Percentiles rank a stretch among this genome's conserved stretches.
These are phyloP conservation scores for Lordiphosa stackelbergi DNA, from an alignment of 1,140 invertebrate genomes.

Conservation along the genomic window DNA sequence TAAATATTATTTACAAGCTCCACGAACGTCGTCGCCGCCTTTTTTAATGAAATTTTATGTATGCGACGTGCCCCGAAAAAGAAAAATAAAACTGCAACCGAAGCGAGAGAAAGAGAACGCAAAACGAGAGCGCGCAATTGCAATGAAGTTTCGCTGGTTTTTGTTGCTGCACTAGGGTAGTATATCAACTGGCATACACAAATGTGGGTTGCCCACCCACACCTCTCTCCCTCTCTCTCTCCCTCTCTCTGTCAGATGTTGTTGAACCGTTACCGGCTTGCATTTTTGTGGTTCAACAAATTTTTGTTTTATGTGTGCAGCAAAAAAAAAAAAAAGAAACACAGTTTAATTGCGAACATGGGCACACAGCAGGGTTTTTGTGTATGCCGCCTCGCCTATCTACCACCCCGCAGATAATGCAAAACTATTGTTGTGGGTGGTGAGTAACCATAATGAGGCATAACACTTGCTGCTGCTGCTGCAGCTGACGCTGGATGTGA, in stretches of 20 bases:
- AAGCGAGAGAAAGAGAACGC: constrained; percentile 13
- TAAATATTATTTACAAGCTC: constrained; percentile 71
- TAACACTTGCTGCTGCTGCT: constrained; percentile 48
- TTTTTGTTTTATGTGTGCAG: background rate
- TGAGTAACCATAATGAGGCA: constrained; percentile 71
- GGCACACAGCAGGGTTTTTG: constrained; percentile 16
- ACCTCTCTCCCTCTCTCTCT: constrained; percentile 14
- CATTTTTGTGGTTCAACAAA: constrained; percentile 14
- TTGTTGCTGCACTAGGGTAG: constrained; percentile 46
- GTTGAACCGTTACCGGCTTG: constrained; percentile 62
- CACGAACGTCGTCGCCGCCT: constrained; percentile 22
- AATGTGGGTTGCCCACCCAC: constrained; percentile 56
- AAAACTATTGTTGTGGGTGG: constrained; percentile 36
- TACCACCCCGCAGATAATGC: constrained; percentile 23
- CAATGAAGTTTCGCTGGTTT: constrained; percentile 15
- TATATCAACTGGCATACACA: constrained; percentile 64
- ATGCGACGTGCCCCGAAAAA: constrained; percentile 58
- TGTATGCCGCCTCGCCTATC: constrained; percentile 3
- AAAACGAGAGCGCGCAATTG: constrained; percentile 18
- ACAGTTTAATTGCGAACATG: constrained; percentile 70
- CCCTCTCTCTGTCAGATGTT: constrained; percentile 49
- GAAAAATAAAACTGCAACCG: constrained; percentile 47
- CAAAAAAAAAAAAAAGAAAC: constrained; percentile 2
- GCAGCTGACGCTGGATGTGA: background rate
- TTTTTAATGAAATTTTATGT: constrained; percentile 74